Base-by-base conservation (phyloP, 2,888 invertebrate species). In the Troglohyphantes excavatus region DNA sequence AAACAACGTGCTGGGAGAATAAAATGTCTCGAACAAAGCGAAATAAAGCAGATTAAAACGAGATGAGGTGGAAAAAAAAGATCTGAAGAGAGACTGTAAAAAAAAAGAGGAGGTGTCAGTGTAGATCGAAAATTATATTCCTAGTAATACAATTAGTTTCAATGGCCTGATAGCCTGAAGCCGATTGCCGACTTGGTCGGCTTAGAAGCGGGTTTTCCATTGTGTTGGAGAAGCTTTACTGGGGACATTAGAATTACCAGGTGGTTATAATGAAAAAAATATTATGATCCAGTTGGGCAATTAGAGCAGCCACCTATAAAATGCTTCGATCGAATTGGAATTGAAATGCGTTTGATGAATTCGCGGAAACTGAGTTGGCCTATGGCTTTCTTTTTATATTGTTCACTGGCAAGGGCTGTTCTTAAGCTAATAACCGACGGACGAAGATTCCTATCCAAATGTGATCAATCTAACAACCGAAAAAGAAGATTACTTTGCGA, bases 21-120 rank as follows among this genome's bases (percentile, higher is more conserved):
- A 59, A 59, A 59, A 75, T 81, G 67, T 65, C 33, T 11, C 23
- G 68, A 75, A 88, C 81, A 81, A 81, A 67, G 81, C 29, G 73
- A 73, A 88, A 88, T 88, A 81, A 88, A 81, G 81, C 46, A 81
- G 87, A 88, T 88, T 88, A 87, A 23, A 75, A 33, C 53, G n/a
- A 26, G 75, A 79, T 26, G 79, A 23, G 39, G 33, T 23, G 46
- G 46, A 46, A 46, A 17, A 23, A 26, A 26, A 72, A 72, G 23
- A 53, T 63, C 63, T 6, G 9, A n/a, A 53, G 53, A 53, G 53
- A n/a, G 72, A 72, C 43, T 72, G 63, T 19, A 33, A 76, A 59
- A 29, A 63, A 76, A 59, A 29, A 63, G 46, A 72, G 33, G 7
- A 53, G 61, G 70, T 43, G 61, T 61, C 33, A 84, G 13, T 3